Evolutionary conservation across 2,797 vertebrate genomes (phyloP).

Genomic region (Streptopelia turtur): DNA sequence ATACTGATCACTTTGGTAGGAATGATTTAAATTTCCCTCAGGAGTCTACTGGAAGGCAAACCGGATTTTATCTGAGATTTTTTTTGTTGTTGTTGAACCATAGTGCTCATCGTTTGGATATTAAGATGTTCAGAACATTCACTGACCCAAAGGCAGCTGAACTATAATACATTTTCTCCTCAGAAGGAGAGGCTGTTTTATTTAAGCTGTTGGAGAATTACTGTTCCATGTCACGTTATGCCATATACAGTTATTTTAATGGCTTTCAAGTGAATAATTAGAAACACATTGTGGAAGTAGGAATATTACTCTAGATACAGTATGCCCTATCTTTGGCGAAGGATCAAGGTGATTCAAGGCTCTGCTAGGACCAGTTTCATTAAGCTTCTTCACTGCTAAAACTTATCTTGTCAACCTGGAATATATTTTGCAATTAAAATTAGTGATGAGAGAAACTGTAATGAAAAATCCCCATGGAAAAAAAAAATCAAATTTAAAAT

Average conservation of each 20-base stretch:
- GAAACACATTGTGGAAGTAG: neutral
- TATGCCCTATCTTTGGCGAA: neutral
- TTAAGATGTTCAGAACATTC: neutral
- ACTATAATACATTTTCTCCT: neutral
- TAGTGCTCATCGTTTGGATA: neutral
- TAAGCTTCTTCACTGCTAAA: neutral
- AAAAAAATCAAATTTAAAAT: neutral
- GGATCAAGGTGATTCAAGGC: neutral
- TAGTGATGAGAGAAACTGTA: neutral
- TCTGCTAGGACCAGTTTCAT: neutral
- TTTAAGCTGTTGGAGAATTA: neutral
- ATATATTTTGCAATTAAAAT: neutral
- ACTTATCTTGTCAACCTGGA: neutral
- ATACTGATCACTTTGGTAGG: slow-evolving; percentile 62
- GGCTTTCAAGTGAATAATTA: neutral
- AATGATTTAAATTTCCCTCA: slow-evolving; percentile 44
- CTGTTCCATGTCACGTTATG: neutral
- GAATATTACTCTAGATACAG: neutral
- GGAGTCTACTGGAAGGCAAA: neutral
- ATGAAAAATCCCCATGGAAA: neutral
- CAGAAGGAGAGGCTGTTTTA: neutral
- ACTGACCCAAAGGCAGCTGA: neutral
- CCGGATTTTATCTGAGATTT: neutral
- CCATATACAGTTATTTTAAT: neutral
- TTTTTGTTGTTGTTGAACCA: neutral